Percentiles rank a stretch among this genome's conserved stretches.
These are phyloP conservation scores for Sarotherodon lohbergeri DNA, from an alignment of 2,113 vertebrate genomes.

Conservation along the genomic window DNA sequence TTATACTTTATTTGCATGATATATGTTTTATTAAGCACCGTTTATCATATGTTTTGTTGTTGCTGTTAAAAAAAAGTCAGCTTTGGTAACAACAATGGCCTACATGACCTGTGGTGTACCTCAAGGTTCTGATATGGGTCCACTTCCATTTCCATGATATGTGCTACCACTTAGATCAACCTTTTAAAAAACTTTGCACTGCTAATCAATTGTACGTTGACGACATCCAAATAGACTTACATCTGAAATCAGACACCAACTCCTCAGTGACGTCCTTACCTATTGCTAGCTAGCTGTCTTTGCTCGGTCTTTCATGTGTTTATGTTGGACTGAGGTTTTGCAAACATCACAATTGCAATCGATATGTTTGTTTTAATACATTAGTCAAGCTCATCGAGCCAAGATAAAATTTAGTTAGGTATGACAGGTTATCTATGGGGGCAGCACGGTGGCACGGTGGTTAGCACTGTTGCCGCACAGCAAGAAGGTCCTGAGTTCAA, in stretches of 20 bases:
- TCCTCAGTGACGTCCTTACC: not conserved
- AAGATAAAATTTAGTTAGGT: too few relatives aligned
- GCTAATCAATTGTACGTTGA: not conserved
- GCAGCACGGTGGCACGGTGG: too few relatives aligned
- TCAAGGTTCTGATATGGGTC: not conserved
- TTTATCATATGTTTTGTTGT: not conserved
- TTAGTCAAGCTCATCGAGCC: too few relatives aligned
- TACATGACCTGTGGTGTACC: not conserved
- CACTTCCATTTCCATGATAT: not conserved
- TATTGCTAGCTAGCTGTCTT: not conserved
- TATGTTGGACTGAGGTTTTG: not conserved
- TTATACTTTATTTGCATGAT: fast-evolving
- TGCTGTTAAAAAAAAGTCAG: not conserved
- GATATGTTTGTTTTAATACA: not conserved
- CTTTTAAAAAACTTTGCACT: not conserved
- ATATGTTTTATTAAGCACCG: fast-evolving
- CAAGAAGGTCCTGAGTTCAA: too few relatives aligned
- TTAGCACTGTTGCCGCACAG: too few relatives aligned
- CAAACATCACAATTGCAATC: not conserved
- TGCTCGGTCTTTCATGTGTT: not conserved
- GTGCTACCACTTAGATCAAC: not conserved
- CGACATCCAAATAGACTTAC: fast-evolving
- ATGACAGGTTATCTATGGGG: too few relatives aligned
- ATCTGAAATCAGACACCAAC: not conserved
- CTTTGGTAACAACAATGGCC: fast-evolving